Conservation (phyloP, 2,797 vertebrate species). For the Lagocephalus sceleratus region DNA sequence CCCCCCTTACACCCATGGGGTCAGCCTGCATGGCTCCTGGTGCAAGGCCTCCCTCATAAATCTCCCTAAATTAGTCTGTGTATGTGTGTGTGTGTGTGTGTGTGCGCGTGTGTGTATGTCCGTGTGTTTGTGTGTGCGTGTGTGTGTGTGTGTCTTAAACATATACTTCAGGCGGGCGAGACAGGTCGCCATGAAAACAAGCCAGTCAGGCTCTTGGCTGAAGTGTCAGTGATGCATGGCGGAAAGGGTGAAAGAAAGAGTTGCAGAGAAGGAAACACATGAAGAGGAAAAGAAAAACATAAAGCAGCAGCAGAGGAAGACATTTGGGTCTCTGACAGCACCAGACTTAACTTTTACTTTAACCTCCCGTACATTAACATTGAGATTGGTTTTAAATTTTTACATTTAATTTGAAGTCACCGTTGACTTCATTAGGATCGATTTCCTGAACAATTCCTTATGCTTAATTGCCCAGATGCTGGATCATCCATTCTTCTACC, state of each 20-base stretch:
- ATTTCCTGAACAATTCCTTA: conserved; percentile 57
- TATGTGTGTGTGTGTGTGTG: conserved; percentile 38
- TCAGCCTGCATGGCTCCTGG: conserved; percentile 89
- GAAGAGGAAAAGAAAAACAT: conserved; percentile 57
- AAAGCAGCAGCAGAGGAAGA: conserved; percentile 41
- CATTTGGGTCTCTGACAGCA: conserved; percentile 36
- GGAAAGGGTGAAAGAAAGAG: conserved; percentile 59
- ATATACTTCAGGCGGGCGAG: conserved; percentile 82
- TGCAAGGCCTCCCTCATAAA: conserved; percentile 88
- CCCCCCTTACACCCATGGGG: conserved; percentile 75
- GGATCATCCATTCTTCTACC: conserved; percentile 57
- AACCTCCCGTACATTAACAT: conserved; percentile 31
- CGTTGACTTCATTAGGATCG: conserved; percentile 49
- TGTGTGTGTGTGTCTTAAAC: conserved; percentile 48
- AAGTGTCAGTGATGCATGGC: conserved; percentile 85
- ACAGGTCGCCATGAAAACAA: conserved; percentile 89
- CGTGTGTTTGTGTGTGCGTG: conserved; percentile 24
- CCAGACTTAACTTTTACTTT: conserved; percentile 38
- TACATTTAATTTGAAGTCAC: conserved; percentile 47
- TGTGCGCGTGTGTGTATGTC: conserved; percentile 23
- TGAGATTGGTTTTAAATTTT: conserved; percentile 58
- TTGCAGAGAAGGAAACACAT: conserved; percentile 50
- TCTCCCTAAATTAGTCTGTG: conserved; percentile 90
- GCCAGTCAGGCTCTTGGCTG: conserved; percentile 87
- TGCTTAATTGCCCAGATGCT: conserved; percentile 54